Percentiles rank a stretch among this genome's conserved stretches.
Evolutionary conservation across 1,140 invertebrate species (phyloP).

Genomic region (Zaprionus camerounensis): DNA sequence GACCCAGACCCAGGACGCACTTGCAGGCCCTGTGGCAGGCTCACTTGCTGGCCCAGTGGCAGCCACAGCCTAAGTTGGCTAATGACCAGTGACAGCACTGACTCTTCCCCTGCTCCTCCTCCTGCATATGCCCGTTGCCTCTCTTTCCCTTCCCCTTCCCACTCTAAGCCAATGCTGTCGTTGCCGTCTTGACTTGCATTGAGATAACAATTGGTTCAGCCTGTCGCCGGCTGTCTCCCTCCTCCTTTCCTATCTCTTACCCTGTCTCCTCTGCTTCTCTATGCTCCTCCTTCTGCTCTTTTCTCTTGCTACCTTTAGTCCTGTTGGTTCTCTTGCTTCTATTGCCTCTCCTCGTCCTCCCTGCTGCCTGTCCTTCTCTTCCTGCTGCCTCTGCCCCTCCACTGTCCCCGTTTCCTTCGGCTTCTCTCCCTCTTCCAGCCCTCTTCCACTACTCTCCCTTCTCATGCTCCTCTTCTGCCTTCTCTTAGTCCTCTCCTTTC

Average conservation of each 20-base stretch:
- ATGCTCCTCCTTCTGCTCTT: not conserved
- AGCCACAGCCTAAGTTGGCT: conserved; percentile 58
- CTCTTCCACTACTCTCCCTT: no score
- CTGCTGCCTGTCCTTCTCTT: no score
- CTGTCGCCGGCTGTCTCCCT: no score
- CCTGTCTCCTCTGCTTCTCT: not conserved
- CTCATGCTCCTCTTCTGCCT: no score
- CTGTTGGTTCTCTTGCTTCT: not conserved
- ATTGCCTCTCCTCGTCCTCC: no score
- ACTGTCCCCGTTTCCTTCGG: no score
- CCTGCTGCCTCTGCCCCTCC: no score
- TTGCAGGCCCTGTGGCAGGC: conserved; percentile 9
- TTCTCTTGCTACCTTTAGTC: no score
- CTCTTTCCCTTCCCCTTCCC: not conserved
- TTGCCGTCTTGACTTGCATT: conserved; percentile 13
- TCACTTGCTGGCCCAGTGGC: conserved; percentile 10
- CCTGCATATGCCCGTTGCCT: not conserved
- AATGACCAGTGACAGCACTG: conserved; percentile 50
- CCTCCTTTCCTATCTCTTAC: not conserved
- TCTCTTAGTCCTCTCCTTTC: no score
- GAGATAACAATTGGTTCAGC: conserved; percentile 48
- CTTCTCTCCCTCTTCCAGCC: no score
- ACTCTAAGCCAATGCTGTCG: conserved; percentile 9
- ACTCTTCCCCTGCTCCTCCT: not conserved
- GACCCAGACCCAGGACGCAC: not conserved